Evolutionary conservation across 1,140 invertebrate genomes (phyloP), one percentile per base, ranked within the genome.

Genomic region (Drosophila sulfurigaster): DNA sequence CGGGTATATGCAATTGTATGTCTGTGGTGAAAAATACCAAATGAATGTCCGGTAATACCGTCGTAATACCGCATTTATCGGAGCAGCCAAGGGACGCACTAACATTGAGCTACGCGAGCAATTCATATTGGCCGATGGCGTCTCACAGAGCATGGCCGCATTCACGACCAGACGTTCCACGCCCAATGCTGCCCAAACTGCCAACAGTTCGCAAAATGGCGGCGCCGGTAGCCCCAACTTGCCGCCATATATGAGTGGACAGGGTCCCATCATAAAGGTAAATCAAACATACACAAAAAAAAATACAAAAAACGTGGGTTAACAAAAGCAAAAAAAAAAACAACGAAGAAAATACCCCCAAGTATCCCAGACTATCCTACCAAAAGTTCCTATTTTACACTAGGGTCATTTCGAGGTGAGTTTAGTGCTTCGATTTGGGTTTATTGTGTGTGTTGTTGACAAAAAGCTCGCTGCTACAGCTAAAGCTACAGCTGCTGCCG

Each of bases 91-190:
- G 95, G 99, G 99, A 95, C 96, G 98, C 94, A 99, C 99, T 93
- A 99, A 99, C 95, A 98, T 99, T 94, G 99, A 99, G 94, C 96
- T 99, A 92, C 95, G 98, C 86, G 98, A 99, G 94, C 98, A 99
- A 95, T 99, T 99, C 94, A 99, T 99, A 93, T 94, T 99, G 94
- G 98, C 98, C 82, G 97, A 99, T 93, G 98, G 98, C 91, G 98
- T 99, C 75, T 98, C 97, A 92, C 98, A 99, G 94, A 97, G 97
- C 91, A 99, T 99, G 98, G 97, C 98, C 88, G 97, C 97, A 82
- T 99, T 99, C 95, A 97, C 96, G 94, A 94, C 96, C 80, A 97
- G 97, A 94, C 96, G 96, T 93, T 97, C 97, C 92, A 96, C 96
- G 93, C 96, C 96, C 92, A 96, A 96, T 93, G 96, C 96, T 92